Evolutionary conservation across 2,888 invertebrate species (phyloP), one percentile per base, ranked within the genome.

Genomic region (Isotomurus palustris): DNA sequence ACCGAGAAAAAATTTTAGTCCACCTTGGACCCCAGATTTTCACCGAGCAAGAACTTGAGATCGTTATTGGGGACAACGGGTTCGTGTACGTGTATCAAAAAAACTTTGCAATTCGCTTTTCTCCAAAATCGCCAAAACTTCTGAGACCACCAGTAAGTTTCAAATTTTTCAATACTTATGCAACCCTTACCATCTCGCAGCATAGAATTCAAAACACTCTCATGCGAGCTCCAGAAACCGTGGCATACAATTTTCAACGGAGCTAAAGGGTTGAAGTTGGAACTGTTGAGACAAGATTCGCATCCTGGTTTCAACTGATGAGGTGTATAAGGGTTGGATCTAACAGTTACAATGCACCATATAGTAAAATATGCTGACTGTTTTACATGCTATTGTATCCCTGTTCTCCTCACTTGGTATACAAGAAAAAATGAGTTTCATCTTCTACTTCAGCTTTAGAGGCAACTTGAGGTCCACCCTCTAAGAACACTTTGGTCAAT

Each of bases 241-340:
- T 49, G 49, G 10, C 21, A 27, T 3, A 49, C n/a, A 24, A 49
- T 35, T 49, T 49, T 49, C 2, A 49, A 3, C 8, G 49, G 49
- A 19, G 49, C 49, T 14, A n/a, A 27, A n/a, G 8, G 3, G 3
- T 24, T 21, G n/a, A 29, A 49, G 22, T 35, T 21, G 4, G 49
- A 49, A 5, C 17, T 17, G 3, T 17, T 5, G 24, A 49, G 25
- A n/a, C 49, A 49, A 5, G 19, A 17, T 21, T 32, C 35, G 22
- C 49, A 49, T 4, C 28, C 49, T 17, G 49, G 49, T n/a, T 49
- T 29, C 8, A 49, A 24, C 28, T 47, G 27, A 12, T 28, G 43
- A 17, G 22, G 22, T 3, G 21, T 22, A 8, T 5, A 6, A 8
- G 43, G 22, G 14, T 43, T 43, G 21, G 21, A 8, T 19, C 43